phyloP scores from a whole-genome alignment of 2,113 vertebrate species.

The Eurystomus gularis region DNA sequence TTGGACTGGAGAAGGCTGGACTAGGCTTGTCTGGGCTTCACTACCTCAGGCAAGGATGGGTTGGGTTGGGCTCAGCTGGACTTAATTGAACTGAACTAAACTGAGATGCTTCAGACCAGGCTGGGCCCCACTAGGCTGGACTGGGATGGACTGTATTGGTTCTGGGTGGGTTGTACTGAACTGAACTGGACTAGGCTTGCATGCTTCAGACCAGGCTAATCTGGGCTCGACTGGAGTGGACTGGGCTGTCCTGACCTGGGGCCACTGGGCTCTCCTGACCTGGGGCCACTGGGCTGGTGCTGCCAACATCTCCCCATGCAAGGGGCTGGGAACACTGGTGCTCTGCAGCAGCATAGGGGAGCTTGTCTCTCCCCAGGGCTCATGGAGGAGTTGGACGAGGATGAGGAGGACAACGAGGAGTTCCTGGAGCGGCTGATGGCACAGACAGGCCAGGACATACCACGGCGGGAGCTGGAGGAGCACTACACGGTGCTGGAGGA shows the following conservation, averaged over 20 bases:
- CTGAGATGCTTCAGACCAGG: not conserved
- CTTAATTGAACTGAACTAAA: not conserved
- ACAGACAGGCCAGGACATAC: not conserved
- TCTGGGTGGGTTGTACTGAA: not conserved
- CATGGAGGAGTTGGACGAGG: not conserved
- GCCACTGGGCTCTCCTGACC: not conserved
- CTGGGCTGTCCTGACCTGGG: too few relatives aligned
- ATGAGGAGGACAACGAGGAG: not conserved
- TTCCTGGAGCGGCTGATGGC: not conserved
- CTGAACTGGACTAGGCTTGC: not conserved
- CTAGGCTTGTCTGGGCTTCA: not conserved
- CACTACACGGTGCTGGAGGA: constrained; percentile 83
- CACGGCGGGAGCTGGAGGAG: constrained; percentile 60
- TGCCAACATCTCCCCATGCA: fast-evolving
- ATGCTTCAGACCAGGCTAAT: not conserved
- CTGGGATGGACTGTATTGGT: not conserved
- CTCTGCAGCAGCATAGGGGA: not conserved
- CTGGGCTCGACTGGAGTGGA: not conserved
- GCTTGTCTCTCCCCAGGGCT: not conserved
- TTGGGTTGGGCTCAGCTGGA: not conserved
- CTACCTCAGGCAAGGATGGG: too few relatives aligned
- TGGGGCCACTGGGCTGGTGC: not conserved
- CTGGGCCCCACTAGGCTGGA: too few relatives aligned
- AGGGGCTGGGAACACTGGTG: not conserved
- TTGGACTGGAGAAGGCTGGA: not conserved